Percentiles rank a stretch among this genome's conserved stretches.
Conservation (phyloP, 2,888 invertebrate species). For the Lingula anatina region DNA sequence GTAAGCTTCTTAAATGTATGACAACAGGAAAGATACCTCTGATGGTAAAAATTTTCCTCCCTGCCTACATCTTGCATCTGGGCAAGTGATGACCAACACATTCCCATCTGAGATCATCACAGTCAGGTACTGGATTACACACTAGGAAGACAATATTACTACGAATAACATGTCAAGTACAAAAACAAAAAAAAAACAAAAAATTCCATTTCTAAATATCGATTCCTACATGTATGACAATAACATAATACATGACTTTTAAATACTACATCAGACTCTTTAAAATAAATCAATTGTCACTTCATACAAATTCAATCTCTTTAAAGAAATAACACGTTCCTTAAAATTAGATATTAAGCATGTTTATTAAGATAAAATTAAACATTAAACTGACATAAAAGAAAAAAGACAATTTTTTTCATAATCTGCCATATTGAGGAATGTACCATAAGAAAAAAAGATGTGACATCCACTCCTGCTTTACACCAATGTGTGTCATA, state of each 20-base stretch:
- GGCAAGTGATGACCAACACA: slow-evolving; percentile 42
- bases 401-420: too few species aligned
- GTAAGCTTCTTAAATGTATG: too few species aligned
- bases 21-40: slow-evolving; percentile 30
- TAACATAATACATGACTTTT: not conserved
- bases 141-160: slow-evolving; percentile 31
- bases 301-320: too few species aligned
- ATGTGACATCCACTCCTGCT: too few species aligned
- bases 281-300: too few species aligned
- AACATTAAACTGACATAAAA: too few species aligned
- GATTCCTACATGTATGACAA: not conserved
- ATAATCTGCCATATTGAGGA: too few species aligned
- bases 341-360: too few species aligned
- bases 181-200: not conserved
- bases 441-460: too few species aligned
- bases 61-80: slow-evolving; percentile 43
- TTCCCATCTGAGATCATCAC: slow-evolving; percentile 45
- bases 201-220: not conserved
- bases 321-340: too few species aligned
- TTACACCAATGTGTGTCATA: not conserved
- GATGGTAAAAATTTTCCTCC: slow-evolving; percentile 32
- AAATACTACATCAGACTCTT: too few species aligned
- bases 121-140: slow-evolving; percentile 40
- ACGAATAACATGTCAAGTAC: not conserved
- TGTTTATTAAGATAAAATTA: too few species aligned